These are phyloP conservation scores for Cnemophilus loriae DNA, from an alignment of 2,113 vertebrate genomes.

Conservation along the genomic window DNA sequence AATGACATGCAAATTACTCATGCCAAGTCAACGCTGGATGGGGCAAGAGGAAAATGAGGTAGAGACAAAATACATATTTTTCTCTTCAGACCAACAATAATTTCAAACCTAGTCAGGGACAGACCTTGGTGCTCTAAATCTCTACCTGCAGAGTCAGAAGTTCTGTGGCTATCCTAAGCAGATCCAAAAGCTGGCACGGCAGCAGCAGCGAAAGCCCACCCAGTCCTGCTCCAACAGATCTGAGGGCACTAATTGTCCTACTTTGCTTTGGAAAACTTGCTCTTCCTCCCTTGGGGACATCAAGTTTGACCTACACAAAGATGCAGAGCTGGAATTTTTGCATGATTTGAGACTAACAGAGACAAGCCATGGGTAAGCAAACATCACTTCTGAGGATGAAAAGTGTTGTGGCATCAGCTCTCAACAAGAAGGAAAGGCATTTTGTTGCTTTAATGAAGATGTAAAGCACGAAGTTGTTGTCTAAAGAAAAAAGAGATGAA, in stretches of 20 bases:
- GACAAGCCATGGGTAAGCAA: background rate
- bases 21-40: background rate
- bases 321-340: background rate
- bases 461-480: background rate
- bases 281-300: background rate
- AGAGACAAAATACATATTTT: background rate
- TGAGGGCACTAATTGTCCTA: background rate
- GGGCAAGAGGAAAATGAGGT: background rate
- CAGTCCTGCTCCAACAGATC: background rate
- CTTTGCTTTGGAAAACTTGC: background rate
- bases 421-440: background rate
- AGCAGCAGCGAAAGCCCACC: background rate
- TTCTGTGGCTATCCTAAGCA: background rate
- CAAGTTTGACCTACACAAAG: background rate
- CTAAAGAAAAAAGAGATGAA: background rate
- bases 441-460: slow-evolving; percentile 32
- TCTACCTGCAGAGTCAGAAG: background rate
- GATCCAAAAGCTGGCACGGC: background rate
- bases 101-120: background rate
- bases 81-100: background rate
- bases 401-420: background rate
- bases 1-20: slow-evolving; percentile 28
- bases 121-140: background rate
- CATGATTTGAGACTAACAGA: background rate
- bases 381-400: background rate